Evolutionary conservation across 2,113 vertebrate species (phyloP).

Genomic region (Sardina pilchardus): DNA sequence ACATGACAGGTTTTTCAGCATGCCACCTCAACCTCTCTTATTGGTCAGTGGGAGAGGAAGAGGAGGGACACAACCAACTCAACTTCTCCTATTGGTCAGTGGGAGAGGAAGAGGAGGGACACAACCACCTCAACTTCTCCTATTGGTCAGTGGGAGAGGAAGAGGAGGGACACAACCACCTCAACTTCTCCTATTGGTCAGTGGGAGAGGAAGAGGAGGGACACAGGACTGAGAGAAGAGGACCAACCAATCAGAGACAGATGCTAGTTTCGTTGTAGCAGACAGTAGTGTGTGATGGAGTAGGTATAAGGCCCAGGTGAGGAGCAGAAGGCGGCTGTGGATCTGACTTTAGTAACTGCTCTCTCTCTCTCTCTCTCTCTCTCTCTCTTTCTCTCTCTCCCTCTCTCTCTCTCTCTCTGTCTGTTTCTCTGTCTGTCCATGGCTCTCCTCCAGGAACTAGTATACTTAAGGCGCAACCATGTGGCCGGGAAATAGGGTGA

Average conservation of each 20-base stretch:
- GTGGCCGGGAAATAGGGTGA: neutral
- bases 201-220: neutral
- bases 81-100: neutral
- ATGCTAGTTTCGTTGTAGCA: neutral
- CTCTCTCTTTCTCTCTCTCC: too few relatives aligned
- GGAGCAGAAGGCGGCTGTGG: neutral
- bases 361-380: neutral
- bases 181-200: neutral
- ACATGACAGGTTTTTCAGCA: neutral
- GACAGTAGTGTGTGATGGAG: neutral
- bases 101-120: neutral
- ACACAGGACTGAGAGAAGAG: neutral
- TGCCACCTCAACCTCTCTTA: neutral
- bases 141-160: neutral
- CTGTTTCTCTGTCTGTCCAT: neutral
- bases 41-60: neutral
- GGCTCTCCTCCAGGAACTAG: neutral
- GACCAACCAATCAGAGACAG: neutral
- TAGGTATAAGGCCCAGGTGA: neutral
- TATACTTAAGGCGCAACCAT: neutral
- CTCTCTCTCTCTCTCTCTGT: neutral
- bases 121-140: neutral
- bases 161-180: neutral
- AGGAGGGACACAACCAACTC: neutral
- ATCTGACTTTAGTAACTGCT: neutral